Evolutionary conservation across 2,888 invertebrate species (phyloP), one percentile per base, ranked within the genome.

Genomic region (Eulithis testata): DNA sequence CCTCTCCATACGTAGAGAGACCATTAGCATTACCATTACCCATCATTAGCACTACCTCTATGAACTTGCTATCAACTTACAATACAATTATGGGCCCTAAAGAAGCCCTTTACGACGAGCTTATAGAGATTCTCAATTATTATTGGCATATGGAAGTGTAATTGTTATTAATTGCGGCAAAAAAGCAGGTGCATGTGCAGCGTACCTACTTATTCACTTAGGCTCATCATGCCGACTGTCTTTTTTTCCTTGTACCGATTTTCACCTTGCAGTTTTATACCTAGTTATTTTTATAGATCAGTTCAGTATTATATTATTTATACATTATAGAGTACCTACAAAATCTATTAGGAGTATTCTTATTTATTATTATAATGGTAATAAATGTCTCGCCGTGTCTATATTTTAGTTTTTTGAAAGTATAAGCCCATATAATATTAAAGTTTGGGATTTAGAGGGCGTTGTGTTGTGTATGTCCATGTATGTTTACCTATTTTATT

Each of bases 81-180:
- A 63, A 66, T 67, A 63, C 55, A 49, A 61, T 65, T 70, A 70
- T 69, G 66, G 66, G 12, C 57, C 63, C 60, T 65, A 65, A 67
- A 66, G 63, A 60, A 37, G 45, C 14, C 54, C 60, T 54, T 65
- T 60, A 63, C 64, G 47, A 27, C 62, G 12, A 60, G 52, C 59
- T 65, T 63, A 64, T 66, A 65, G 56, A 56, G 63, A 63, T 67
- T 66, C 55, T 60, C 52, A 66, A 67, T 63, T 70, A 76, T 74
- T 75, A 73, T 76, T 76, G 76, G 74, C 76, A 72, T 74, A 77
- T 75, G 60, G 68, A 72, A 75, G 73, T 75, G 69, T 81, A 81
- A 83, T 82, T 77, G 79, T 79, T 74, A 83, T 81, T 80, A 82
- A 84, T 83, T 79, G 74, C 65, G 56, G 65, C 69, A 77, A 73